phyloP scores from a whole-genome alignment of 1,140 invertebrate species.

The Hylaeus volcanicus region DNA sequence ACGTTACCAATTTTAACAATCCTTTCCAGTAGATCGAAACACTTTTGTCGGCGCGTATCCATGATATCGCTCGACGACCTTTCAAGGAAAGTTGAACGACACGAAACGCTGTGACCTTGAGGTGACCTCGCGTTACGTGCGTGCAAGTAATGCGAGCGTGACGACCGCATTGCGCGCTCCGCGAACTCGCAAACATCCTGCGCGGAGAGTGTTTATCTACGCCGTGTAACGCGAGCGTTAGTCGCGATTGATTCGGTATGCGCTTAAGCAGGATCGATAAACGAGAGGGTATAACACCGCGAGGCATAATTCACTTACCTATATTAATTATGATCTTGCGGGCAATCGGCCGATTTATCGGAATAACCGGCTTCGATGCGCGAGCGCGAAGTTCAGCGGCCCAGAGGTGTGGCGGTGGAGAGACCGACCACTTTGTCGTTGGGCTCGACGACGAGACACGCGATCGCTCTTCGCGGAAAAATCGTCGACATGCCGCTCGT shows the following conservation, averaged over 20 bases:
- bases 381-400: not conserved
- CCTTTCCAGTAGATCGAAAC: too few species aligned
- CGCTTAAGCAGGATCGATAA: not conserved
- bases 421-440: not conserved
- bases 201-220: not conserved
- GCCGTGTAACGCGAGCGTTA: constrained; percentile 9
- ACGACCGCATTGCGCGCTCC: not conserved
- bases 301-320: constrained; percentile 55
- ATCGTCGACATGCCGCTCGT: not conserved
- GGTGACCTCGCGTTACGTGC: not conserved
- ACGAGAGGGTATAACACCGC: not conserved
- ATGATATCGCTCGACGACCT: too few species aligned
- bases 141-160: constrained; percentile 35
- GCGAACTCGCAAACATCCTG: not conserved
- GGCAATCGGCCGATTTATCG: constrained; percentile 68
- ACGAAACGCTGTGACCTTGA: too few species aligned
- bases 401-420: not conserved
- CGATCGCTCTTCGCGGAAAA: constrained; percentile 5
- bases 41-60: too few species aligned
- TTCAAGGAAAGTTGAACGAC: too few species aligned
- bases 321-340: constrained; percentile 67
- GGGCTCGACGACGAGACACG: not conserved
- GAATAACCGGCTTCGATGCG: constrained; percentile 4
- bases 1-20: too few species aligned
- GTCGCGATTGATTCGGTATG: constrained; percentile 14